A percentile compares a stretch with the other conserved stretches of the same genome.
Evolutionary conservation across 2,888 invertebrate species (phyloP).

Genomic region (Epinotia demarniana): DNA sequence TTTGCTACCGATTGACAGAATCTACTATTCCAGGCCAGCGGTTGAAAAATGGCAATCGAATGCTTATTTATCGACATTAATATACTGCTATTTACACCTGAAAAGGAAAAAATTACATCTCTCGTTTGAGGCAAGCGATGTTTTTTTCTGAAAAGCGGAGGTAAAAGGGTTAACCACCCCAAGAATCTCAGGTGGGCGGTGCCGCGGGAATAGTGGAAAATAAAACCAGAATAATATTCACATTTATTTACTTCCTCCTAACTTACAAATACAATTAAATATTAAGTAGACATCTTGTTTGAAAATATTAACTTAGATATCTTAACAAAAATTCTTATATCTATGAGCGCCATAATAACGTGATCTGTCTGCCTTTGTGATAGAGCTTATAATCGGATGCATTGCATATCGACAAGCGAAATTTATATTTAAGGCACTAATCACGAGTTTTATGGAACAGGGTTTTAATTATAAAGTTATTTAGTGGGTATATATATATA

Average conservation of each 20-base stretch:
- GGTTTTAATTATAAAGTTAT: neutral
- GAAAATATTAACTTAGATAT: slow-evolving; percentile 26
- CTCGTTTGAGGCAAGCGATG: too few relatives aligned
- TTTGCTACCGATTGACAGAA: too few relatives aligned
- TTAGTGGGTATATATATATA: neutral
- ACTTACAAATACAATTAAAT: slow-evolving; percentile 22
- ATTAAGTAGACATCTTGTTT: slow-evolving; percentile 33
- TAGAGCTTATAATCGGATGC: neutral
- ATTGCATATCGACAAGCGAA: neutral
- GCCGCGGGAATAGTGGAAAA: neutral
- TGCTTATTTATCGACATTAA: too few relatives aligned
- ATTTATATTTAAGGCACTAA: slow-evolving; percentile 12
- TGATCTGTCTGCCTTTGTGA: neutral
- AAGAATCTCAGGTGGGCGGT: too few relatives aligned
- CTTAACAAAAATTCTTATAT: slow-evolving; percentile 12
- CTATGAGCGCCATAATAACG: neutral
- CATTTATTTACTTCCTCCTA: slow-evolving; percentile 34
- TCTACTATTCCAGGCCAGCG: too few relatives aligned
- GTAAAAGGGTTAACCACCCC: too few relatives aligned
- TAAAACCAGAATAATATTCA: slow-evolving; percentile 27
- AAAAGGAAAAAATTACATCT: too few relatives aligned
- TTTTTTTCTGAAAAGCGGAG: too few relatives aligned
- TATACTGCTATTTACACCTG: too few relatives aligned
- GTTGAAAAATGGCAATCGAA: too few relatives aligned
- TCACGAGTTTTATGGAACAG: neutral